Evolutionary conservation across 2,888 invertebrate species (phyloP), one percentile per base, ranked within the genome.

Genomic region (Epinotia demarniana): DNA sequence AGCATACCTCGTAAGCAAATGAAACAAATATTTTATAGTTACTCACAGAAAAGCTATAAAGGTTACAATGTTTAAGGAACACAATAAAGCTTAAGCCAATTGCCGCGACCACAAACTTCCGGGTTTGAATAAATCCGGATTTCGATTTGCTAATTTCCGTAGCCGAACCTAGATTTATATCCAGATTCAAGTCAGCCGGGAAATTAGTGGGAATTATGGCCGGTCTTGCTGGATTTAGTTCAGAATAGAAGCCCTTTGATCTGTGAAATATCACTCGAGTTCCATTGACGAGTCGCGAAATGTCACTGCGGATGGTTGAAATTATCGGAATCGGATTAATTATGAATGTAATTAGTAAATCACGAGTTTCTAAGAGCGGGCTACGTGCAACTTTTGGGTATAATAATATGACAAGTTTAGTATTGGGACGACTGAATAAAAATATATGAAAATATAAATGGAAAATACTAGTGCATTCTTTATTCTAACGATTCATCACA

Each of bases 181-280:
- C 73, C 61, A 82, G 82, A 85, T 85, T 85, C 82, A 81, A 83
- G 77, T 83, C 80, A 77, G 74, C 79, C 80, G 84, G 87, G 86
- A 90, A 91, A 89, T 90, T 87, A 85, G 84, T 78, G 84, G 87
- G 87, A 87, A 87, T 83, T 85, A 88, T 86, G 82, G 81, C 80
- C 83, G 85, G 83, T 77, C 84, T 83, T 83, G 78, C 73, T 78
- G 60, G 75, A 78, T 79, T 81, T 82, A 84, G 83, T 87, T 86
- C 84, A 82, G 87, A 88, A 89, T 87, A 86, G 86, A 85, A 87
- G 82, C 84, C 80, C 85, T 90, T 91, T 91, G 90, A 90, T 90
- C 86, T 90, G 83, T 80, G 80, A 84, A 86, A 86, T 84, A 84
- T 84, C 78, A 80, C 80, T 78, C 77, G 77, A 79, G 81, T 75